Base-by-base conservation (phyloP, 2,113 vertebrate species). In the Podiceps cristatus region DNA sequence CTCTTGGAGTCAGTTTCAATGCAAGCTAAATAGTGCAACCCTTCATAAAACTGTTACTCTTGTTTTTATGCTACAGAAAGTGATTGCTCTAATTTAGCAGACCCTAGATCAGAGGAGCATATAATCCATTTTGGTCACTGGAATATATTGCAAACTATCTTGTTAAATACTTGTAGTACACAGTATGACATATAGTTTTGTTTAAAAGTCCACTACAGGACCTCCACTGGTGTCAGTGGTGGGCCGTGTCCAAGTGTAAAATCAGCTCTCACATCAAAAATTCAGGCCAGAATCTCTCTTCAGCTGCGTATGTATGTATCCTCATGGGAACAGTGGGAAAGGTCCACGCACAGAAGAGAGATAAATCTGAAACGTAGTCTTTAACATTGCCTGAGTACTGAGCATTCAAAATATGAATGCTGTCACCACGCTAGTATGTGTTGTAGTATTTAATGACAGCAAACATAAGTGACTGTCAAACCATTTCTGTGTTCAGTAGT, bases 381-480 rank as follows among this genome's bases (percentile, higher is more conserved):
- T 88, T 27, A 58, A 33, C 33, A 27, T 13, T 56, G n/a, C 37
- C 28, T 37, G n/a, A 47, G n/a, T 71, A 72, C 28, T 7, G 22
- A 92, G 18, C 62, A 52, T 47, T 72, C 67, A 52, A 75, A 85
- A 58, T 50, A 55, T 1, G 23, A 85, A 55, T 22, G 31, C 25
- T 85, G 47, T 49, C 71, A 69, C 55, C 40, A 47, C 0, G 2
- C 18, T 62, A 8, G 4, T 62, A 22, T 37, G 24, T 64, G 31
- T 50, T 75, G 22, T 42, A 63, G 62, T 79, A 59, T 75, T n/a
- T 60, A 92, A 68, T 81, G 59, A 58, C 53, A 88, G 72, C 33
- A 76, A 93, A 80, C 4, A 3, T 44, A 81, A 66, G 23, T 73
- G 86, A 56, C 58, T 91, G 62, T 68, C 79, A 96, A 83, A 83